phyloP scores from a whole-genome alignment of 2,797 vertebrate species.

The Alcedo quadribrachys region DNA sequence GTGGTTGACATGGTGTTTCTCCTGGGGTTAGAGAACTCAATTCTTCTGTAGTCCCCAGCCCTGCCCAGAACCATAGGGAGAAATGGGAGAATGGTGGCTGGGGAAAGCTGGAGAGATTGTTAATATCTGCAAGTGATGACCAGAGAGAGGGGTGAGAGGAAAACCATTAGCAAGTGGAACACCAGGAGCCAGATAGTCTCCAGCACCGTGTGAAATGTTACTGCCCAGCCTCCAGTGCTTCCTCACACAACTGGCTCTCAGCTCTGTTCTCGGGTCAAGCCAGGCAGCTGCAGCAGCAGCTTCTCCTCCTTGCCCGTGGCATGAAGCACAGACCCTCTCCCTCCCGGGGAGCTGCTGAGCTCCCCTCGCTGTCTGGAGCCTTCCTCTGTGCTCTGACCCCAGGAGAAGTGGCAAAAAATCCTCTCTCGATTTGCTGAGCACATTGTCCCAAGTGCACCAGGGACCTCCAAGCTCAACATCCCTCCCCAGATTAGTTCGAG shows the following conservation, averaged over 20 bases:
- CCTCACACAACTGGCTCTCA: background rate
- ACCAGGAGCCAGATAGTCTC: background rate
- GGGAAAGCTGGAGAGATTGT: background rate
- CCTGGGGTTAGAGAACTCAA: too few species aligned
- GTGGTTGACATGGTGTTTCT: background rate
- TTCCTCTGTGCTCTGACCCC: background rate
- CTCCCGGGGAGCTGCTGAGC: background rate
- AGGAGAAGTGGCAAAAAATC: background rate
- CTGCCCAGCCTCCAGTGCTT: background rate
- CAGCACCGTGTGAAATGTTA: accelerated
- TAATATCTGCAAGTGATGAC: background rate
- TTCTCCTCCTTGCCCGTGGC: background rate
- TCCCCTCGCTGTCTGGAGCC: accelerated
- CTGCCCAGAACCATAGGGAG: background rate
- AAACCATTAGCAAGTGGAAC: background rate
- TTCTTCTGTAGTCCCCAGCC: background rate
- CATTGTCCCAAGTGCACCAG: accelerated
- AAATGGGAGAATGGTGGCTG: background rate
- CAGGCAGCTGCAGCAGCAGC: background rate
- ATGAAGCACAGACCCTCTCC: background rate
- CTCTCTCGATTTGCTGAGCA: background rate
- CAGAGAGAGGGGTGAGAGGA: background rate
- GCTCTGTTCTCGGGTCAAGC: background rate
- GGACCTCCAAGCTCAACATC: background rate
- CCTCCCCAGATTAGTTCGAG: background rate